These are phyloP conservation scores for Ferdinandea cuprea DNA, from an alignment of 2,888 invertebrate species.

Conservation along the genomic window DNA sequence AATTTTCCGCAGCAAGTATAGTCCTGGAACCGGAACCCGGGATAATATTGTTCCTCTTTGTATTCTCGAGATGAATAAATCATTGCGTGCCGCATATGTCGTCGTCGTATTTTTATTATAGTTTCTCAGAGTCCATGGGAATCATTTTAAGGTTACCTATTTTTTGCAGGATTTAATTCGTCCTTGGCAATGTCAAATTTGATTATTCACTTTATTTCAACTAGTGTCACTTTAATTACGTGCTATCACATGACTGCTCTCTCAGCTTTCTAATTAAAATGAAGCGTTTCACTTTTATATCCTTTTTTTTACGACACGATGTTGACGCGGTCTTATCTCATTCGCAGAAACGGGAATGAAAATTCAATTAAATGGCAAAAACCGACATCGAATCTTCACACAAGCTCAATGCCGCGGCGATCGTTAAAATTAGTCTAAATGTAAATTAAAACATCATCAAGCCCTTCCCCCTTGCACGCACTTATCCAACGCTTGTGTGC, in stretches of 20 bases:
- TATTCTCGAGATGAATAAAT: slow-evolving; percentile 58
- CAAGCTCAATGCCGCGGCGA: slow-evolving; percentile 10
- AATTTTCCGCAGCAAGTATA: slow-evolving; percentile 38
- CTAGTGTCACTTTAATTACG: neutral
- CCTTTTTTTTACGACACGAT: slow-evolving; percentile 28
- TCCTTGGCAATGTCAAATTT: slow-evolving; percentile 2
- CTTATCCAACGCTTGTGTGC: neutral
- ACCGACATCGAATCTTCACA: neutral
- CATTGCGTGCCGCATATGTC: slow-evolving; percentile 47
- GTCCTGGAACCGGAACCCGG: no score
- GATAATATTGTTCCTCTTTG: slow-evolving; percentile 30
- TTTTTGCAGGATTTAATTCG: neutral
- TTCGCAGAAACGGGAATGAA: slow-evolving; percentile 13
- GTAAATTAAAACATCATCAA: slow-evolving; percentile 56
- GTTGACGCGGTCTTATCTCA: slow-evolving; percentile 14
- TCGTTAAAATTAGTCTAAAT: slow-evolving; percentile 54
- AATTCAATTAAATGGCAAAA: slow-evolving; percentile 43
- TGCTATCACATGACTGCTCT: no score
- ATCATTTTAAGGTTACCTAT: neutral
- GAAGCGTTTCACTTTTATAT: no score
- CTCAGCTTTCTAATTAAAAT: neutral
- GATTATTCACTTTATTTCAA: slow-evolving; percentile 10
- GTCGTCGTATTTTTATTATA: slow-evolving; percentile 13
- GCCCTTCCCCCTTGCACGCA: no score
- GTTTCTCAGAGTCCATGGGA: neutral